Evolutionary conservation across 2,113 vertebrate genomes (phyloP).

Genomic region (Hippotragus niger): DNA sequence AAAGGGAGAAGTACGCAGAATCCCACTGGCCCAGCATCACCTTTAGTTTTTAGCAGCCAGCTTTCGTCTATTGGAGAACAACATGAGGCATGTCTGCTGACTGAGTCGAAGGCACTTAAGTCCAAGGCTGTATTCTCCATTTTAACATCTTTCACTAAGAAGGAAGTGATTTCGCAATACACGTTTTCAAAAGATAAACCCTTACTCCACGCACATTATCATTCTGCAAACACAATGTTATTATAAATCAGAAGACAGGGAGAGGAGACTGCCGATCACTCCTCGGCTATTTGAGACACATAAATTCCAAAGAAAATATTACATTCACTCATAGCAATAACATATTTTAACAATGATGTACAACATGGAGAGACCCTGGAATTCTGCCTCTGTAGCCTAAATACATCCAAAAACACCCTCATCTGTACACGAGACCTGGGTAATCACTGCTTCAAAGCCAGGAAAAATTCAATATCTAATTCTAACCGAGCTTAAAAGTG

Average conservation of each 20-base stretch:
- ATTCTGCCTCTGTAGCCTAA: background rate
- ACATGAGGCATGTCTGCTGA: background rate
- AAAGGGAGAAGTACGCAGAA: background rate
- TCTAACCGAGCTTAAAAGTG: background rate
- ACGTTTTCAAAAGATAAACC: constrained; percentile 46
- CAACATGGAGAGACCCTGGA: background rate
- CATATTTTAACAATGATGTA: constrained; percentile 17
- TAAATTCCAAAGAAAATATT: constrained; percentile 35
- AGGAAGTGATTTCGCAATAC: constrained; percentile 8
- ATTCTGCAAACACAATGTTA: background rate
- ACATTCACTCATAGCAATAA: background rate
- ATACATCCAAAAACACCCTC: background rate
- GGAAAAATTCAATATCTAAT: constrained; percentile 18
- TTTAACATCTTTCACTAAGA: background rate
- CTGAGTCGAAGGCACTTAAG: background rate
- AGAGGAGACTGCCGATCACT: constrained; percentile 3
- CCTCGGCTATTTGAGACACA: background rate
- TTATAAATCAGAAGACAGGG: constrained; percentile 25
- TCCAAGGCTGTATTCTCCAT: background rate
- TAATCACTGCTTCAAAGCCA: background rate
- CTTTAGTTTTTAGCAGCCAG: background rate
- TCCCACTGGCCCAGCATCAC: background rate
- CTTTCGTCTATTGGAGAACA: background rate
- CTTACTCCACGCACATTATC: background rate
- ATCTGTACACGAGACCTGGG: background rate